Conservation (phyloP, 2,888 invertebrate genomes). For the Limnephilus rhombicus region DNA sequence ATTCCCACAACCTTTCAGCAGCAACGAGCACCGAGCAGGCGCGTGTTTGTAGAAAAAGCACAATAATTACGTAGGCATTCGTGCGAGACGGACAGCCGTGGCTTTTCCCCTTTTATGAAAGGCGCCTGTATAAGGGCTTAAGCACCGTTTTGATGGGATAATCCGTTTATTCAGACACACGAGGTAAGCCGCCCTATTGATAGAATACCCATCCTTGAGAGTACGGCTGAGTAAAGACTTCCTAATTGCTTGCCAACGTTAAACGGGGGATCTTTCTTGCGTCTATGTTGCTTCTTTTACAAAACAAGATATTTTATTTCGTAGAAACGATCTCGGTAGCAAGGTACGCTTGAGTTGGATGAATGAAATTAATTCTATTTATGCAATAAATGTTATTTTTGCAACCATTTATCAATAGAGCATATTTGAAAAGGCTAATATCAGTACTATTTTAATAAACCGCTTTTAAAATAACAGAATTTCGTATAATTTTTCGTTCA, state of each 20-base stretch:
- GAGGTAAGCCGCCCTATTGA: slow-evolving; percentile 31
- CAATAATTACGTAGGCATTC: slow-evolving; percentile 58
- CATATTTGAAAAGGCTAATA: neutral
- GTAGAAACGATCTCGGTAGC: neutral
- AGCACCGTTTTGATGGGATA: slow-evolving; percentile 56
- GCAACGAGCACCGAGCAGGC: neutral
- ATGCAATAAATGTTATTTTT: neutral
- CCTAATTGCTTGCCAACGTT: slow-evolving; percentile 26
- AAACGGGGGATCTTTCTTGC: neutral
- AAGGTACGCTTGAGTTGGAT: neutral
- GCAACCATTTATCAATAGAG: neutral
- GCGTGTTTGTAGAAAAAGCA: slow-evolving; percentile 56
- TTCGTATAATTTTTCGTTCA: neutral
- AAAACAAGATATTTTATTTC: neutral
- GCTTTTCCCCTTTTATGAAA: slow-evolving; percentile 50
- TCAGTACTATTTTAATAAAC: neutral
- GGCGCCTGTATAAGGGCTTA: slow-evolving; percentile 58
- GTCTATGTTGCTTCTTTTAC: neutral
- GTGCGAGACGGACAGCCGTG: slow-evolving; percentile 39
- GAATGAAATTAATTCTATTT: neutral
- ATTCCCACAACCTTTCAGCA: slow-evolving; percentile 47
- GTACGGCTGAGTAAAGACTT: slow-evolving; percentile 8
- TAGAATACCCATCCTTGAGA: slow-evolving; percentile 48
- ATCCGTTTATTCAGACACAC: slow-evolving; percentile 52
- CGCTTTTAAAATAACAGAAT: neutral